These are phyloP conservation scores for Cheilosia vulpina DNA, from an alignment of 2,888 invertebrate genomes.

Conservation along the genomic window DNA sequence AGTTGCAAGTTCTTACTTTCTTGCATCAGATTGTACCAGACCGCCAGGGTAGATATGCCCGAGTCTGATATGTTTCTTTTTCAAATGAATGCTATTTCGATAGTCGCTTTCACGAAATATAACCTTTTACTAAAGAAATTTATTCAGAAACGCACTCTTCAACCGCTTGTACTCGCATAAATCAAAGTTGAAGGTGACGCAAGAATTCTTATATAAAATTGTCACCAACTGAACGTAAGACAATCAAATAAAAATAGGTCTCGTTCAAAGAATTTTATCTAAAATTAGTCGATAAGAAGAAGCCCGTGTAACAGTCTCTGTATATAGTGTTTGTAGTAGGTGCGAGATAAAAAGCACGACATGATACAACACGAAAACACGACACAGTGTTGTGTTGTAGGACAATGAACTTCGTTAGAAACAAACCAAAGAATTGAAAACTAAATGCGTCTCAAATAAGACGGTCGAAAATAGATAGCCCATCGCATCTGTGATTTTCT, in stretches of 20 bases:
- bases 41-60: no score
- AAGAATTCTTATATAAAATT: slow-evolving; percentile 16
- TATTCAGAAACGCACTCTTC: background rate
- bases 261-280: slow-evolving; percentile 66
- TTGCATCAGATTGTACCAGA: no score
- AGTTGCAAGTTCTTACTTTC: no score
- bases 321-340: slow-evolving; percentile 48
- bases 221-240: slow-evolving; percentile 15
- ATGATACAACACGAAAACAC: slow-evolving; percentile 8
- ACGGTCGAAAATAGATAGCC: slow-evolving; percentile 64
- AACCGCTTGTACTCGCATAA: background rate
- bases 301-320: background rate
- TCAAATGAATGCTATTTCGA: no score
- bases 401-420: slow-evolving; percentile 68
- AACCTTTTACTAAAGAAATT: background rate
- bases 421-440: slow-evolving; percentile 50
- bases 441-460: slow-evolving; percentile 49
- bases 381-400: slow-evolving; percentile 37
- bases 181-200: background rate
- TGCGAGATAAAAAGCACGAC: slow-evolving; percentile 36
- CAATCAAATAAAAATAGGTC: slow-evolving; percentile 53
- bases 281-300: slow-evolving; percentile 63
- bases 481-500: slow-evolving; percentile 38
- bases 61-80: no score
- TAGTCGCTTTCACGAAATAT: no score